phyloP scores from a whole-genome alignment of 2,797 vertebrate genomes.

The Nyctibius grandis region DNA sequence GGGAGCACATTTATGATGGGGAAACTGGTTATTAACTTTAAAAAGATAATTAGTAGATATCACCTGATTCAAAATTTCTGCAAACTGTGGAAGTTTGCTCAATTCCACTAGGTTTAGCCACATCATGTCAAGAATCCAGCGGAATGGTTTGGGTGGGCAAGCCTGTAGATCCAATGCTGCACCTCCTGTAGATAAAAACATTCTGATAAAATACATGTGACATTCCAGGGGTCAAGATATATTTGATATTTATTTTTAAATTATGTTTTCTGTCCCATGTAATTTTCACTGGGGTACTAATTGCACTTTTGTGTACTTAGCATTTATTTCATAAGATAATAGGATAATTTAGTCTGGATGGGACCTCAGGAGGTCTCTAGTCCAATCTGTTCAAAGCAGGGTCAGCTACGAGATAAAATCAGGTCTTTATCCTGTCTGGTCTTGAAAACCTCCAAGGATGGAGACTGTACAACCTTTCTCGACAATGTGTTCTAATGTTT shows the following conservation, averaged over 20 bases:
- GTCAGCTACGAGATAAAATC: neutral
- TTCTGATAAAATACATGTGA: neutral
- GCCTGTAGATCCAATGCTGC: conserved; percentile 84
- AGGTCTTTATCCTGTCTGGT: neutral
- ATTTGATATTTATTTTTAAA: neutral
- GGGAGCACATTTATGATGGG: neutral
- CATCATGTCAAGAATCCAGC: conserved; percentile 83
- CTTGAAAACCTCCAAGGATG: neutral
- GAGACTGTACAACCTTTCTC: neutral
- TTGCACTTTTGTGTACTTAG: neutral
- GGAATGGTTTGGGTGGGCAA: conserved; percentile 79
- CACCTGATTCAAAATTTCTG: conserved; percentile 79
- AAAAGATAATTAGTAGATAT: neutral
- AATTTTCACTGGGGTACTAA: neutral
- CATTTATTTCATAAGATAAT: neutral
- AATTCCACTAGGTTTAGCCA: conserved; percentile 86
- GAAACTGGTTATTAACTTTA: too few relatives aligned
- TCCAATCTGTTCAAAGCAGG: neutral
- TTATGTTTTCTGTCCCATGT: neutral
- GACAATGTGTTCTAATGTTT: neutral
- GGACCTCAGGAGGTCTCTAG: neutral
- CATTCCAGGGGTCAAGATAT: neutral
- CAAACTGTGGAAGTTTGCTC: conserved; percentile 78
- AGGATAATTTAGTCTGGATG: neutral
- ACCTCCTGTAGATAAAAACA: conserved; percentile 72